Evolutionary conservation across 2,113 vertebrate genomes (phyloP).

Genomic region (Boulengerochromis microlepis): DNA sequence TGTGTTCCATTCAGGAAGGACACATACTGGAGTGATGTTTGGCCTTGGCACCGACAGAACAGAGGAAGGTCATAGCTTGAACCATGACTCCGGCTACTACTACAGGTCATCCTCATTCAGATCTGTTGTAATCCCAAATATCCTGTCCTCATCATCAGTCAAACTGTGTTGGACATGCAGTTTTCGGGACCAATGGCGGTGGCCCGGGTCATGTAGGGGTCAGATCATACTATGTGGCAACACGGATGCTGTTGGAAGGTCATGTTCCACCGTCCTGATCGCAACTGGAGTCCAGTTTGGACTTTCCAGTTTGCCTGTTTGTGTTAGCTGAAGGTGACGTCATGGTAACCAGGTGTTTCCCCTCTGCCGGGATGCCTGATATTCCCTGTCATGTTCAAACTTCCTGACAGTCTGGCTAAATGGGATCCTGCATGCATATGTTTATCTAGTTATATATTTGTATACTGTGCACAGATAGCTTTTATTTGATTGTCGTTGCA

Average conservation of each 20-base stretch:
- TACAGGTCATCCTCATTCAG: constrained; percentile 28
- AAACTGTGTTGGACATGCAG: constrained; percentile 1
- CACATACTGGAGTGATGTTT: constrained; percentile 40
- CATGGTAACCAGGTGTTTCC: constrained; percentile 74
- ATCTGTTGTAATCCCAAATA: background rate
- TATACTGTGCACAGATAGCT: background rate
- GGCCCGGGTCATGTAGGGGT: background rate
- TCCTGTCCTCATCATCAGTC: background rate
- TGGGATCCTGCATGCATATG: background rate
- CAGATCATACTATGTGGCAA: constrained; percentile 1
- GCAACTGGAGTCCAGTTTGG: constrained; percentile 18
- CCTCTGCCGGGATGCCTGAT: constrained; percentile 38
- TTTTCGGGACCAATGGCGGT: background rate
- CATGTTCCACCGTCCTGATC: background rate
- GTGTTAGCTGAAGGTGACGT: constrained; percentile 56
- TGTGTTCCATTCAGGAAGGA: constrained; percentile 57
- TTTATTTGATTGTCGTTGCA: background rate
- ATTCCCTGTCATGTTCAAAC: constrained; percentile 59
- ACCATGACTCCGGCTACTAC: background rate
- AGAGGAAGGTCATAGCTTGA: constrained; percentile 37
- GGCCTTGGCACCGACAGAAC: constrained; percentile 44
- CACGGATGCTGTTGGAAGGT: constrained; percentile 21
- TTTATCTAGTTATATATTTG: background rate
- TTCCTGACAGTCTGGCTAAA: constrained; percentile 52
- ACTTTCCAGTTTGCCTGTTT: constrained; percentile 71